A percentile compares a stretch with the other conserved stretches of the same genome.
Conservation (phyloP, 2,797 vertebrate genomes). For the Poliocrania exsul region DNA sequence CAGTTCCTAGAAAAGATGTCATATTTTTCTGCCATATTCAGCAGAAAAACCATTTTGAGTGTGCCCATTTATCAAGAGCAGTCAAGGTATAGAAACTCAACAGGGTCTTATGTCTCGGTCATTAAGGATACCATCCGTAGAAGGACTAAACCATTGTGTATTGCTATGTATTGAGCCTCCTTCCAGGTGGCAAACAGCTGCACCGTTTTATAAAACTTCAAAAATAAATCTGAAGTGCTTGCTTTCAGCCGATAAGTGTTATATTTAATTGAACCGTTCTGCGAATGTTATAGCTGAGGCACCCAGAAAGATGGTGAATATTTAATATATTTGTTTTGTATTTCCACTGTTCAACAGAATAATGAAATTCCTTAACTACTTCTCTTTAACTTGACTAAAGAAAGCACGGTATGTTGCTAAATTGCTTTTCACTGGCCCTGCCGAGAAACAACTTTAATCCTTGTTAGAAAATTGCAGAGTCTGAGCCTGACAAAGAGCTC, state of each 20-base stretch:
- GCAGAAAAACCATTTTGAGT: conserved; percentile 67
- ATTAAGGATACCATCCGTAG: conserved; percentile 68
- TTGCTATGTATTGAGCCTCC: conserved; percentile 76
- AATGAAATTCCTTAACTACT: conserved; percentile 85
- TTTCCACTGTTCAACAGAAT: conserved; percentile 70
- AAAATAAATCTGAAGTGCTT: conserved; percentile 70
- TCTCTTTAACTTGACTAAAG: conserved; percentile 84
- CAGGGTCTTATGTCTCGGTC: conserved; percentile 67
- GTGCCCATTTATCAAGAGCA: conserved; percentile 66
- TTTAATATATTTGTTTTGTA: conserved; percentile 82
- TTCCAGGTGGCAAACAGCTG: conserved; percentile 82
- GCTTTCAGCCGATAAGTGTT: conserved; percentile 63
- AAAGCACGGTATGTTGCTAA: conserved; percentile 85
- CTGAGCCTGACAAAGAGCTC: conserved; percentile 85
- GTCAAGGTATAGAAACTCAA: conserved; percentile 50
- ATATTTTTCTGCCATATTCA: conserved; percentile 26
- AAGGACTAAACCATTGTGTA: conserved; percentile 74
- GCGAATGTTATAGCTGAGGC: conserved; percentile 61
- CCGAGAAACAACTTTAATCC: conserved; percentile 86
- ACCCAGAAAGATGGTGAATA: conserved; percentile 67
- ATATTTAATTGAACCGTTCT: conserved; percentile 71
- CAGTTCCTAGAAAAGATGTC: conserved; percentile 9
- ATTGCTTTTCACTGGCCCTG: conserved; percentile 81
- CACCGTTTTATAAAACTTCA: conserved; percentile 74
- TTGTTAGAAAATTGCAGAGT: conserved; percentile 87